phyloP scores from a whole-genome alignment of 2,797 vertebrate genomes.

The Gambusia yucatana region DNA sequence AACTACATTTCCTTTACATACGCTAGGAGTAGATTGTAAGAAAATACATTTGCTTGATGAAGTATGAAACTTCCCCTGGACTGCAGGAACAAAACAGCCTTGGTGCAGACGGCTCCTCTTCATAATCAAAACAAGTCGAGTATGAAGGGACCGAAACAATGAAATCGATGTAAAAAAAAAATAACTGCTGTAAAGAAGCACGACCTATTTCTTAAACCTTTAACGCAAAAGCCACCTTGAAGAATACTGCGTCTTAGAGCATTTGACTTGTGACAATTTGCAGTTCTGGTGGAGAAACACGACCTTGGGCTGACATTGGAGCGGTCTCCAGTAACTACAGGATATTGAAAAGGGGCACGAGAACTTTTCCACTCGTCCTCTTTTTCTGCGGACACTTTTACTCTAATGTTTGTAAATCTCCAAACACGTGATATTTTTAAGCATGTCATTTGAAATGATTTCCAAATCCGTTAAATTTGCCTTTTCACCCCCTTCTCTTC shows the following conservation, averaged over 20 bases:
- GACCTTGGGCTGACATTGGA: neutral
- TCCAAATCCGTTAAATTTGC: neutral
- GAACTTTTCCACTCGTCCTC: neutral
- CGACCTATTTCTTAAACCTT: neutral
- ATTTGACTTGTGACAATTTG: neutral
- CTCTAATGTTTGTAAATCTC: neutral
- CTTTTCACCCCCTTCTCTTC: neutral
- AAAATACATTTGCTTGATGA: neutral
- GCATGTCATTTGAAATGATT: neutral
- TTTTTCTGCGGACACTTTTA: constrained; percentile 6
- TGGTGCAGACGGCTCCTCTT: neutral
- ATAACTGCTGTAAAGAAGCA: neutral
- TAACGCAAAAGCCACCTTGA: neutral
- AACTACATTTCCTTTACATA: neutral
- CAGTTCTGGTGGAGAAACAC: neutral
- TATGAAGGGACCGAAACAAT: neutral
- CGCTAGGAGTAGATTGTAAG: neutral
- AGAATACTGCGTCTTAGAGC: neutral
- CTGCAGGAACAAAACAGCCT: neutral
- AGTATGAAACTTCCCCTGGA: neutral
- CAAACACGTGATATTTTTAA: neutral
- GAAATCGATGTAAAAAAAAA: neutral
- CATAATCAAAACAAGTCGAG: neutral
- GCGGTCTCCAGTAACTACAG: neutral
- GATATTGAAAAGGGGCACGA: neutral